Percentiles rank a stretch among this genome's conserved stretches.
phyloP scores from a whole-genome alignment of 92 coral and sea anemone species.

The Epizoanthus fatuus region DNA sequence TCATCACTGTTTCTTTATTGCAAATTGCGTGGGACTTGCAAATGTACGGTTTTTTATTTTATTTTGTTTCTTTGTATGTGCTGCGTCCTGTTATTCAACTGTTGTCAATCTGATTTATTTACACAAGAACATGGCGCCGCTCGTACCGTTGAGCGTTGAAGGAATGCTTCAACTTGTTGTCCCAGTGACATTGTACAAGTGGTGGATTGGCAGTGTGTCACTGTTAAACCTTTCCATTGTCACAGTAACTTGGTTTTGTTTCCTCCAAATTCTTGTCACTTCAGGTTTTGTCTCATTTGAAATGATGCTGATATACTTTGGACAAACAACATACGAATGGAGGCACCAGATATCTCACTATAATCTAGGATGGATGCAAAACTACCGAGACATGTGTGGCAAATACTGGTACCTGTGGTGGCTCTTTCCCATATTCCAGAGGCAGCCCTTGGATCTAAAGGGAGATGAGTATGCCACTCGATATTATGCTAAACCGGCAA shows the following conservation, averaged over 20 bases:
- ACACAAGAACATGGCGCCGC: conserved; percentile 62
- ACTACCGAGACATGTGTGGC: conserved; percentile 76
- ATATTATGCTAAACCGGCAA: conserved; percentile 24
- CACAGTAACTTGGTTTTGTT: conserved; percentile 81
- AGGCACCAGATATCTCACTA: conserved; percentile 69
- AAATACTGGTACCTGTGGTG: conserved; percentile 80
- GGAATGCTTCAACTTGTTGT: conserved; percentile 74
- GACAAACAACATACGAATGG: conserved; percentile 91
- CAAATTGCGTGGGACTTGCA: conserved; percentile 82
- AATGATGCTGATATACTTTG: conserved; percentile 71
- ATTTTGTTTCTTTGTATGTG: conserved; percentile 68
- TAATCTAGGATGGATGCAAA: conserved; percentile 78
- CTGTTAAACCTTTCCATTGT: conserved; percentile 70
- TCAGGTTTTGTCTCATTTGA: conserved; percentile 73
- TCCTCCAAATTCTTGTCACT: conserved; percentile 75
- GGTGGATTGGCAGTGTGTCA: conserved; percentile 77
- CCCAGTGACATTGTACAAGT: conserved; percentile 80
- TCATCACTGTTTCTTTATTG: conserved; percentile 88
- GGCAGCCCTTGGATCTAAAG: conserved; percentile 21
- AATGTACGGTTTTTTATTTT: conserved; percentile 78
- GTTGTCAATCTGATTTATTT: conserved; percentile 75
- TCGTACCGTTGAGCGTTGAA: conserved; percentile 81
- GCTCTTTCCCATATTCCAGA: conserved; percentile 75
- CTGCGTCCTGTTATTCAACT: conserved; percentile 60
- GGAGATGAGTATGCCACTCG: conserved; percentile 6